Percentiles rank a stretch among this genome's conserved stretches.
Evolutionary conservation across 1,140 invertebrate species (phyloP).

Genomic region (Zaprionus gabonicus): DNA sequence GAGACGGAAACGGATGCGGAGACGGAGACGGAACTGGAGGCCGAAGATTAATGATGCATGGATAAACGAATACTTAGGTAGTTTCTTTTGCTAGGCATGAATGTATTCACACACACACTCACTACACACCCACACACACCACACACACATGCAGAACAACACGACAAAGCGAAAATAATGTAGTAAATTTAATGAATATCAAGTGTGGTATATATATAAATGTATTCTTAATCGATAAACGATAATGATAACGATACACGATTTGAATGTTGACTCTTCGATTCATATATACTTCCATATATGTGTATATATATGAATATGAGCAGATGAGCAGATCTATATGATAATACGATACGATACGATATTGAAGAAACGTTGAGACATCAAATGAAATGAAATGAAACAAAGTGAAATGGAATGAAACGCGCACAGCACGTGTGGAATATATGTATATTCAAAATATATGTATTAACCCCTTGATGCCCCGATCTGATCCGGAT

Average conservation of each 20-base stretch:
- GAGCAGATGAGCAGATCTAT: not conserved
- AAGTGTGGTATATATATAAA: conserved; percentile 1
- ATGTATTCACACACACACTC: conserved; percentile 15
- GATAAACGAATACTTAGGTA: conserved; percentile 26
- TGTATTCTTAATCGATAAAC: not conserved
- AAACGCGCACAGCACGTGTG: conserved; percentile 56
- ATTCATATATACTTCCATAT: conserved; percentile 21
- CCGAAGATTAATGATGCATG: conserved; percentile 14
- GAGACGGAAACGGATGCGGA: conserved; percentile 3
- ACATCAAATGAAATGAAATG: not conserved
- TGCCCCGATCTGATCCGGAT: conserved; percentile 36
- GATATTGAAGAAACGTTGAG: conserved; percentile 27
- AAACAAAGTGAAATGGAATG: not conserved
- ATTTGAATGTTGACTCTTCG: conserved; percentile 41
- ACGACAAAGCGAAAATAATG: conserved; percentile 2
- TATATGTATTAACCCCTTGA: conserved; percentile 68
- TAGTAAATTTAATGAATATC: conserved; percentile 40
- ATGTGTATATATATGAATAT: conserved; percentile 16
- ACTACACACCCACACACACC: conserved; percentile 1
- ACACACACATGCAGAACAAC: not conserved
- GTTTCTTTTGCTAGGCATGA: conserved; percentile 28
- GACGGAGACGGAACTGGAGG: not conserved
- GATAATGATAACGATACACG: conserved; percentile 31
- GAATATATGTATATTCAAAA: conserved; percentile 75
- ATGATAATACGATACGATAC: conserved; percentile 12